Base-by-base conservation (phyloP, 2,888 invertebrate species). In the Apamea sordens region DNA sequence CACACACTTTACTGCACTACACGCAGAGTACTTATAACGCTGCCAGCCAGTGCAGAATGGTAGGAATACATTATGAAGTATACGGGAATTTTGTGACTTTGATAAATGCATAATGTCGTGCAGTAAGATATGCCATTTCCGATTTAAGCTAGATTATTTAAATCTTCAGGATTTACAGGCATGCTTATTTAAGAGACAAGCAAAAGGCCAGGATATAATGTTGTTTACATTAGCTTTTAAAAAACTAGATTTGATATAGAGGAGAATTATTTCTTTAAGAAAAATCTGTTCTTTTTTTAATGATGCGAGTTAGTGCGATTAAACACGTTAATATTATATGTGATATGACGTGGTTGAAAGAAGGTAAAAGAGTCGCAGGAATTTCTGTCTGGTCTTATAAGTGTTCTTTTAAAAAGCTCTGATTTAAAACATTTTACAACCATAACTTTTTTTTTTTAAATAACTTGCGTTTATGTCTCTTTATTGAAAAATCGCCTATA, bases 71-170 rank as follows among this genome's bases (percentile, higher is more conserved):
- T 70, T 56, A 77, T 70, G 32, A 84, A 71, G 53, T 21, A 53
- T 50, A 36, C 10, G 24, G 64, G 59, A 21, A 36, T 65, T 80
- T 68, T 63, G 32, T 80, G 67, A 85, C 82, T 68, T 72, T 82
- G 82, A 85, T 85, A 80, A 85, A 82, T 85, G 63, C n/a, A 72
- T 63, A 50, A 50, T 64, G 85, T 80, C 68, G 32, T 56, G 61
- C 53, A 63, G n/a, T 67, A 69, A 78, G 84, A 65, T 69, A 50
- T 44, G 69, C 64, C 47, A 70, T 84, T 85, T 82, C 72, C 56
- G 36, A 59, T 67, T 85, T 65, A 67, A 70, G 21, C 41, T 47
- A 79, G 69, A 59, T 70, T 70, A 65, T 59, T 50, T 65, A 24
- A 83, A 68, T 61, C 53, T 47, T 56, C 7, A 47, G 11, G 44